Conservation (phyloP, 1,140 invertebrate genomes). For the Cydia strobilella region DNA sequence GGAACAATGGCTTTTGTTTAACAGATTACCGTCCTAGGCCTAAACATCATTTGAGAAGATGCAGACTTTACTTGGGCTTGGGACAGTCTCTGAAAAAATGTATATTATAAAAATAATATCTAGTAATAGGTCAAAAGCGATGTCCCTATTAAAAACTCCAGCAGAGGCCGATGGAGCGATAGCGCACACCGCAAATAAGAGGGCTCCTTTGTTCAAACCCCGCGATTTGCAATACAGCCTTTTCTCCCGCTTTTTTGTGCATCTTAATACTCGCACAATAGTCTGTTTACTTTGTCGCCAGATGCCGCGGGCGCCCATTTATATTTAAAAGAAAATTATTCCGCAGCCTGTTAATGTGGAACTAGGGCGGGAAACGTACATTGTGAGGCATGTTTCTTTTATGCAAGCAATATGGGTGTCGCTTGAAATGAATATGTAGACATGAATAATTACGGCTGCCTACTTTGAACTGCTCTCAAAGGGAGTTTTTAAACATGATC, state of each 20-base stretch:
- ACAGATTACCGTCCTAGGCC: no score
- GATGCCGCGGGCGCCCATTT: conserved; percentile 17
- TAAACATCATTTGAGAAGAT: no score
- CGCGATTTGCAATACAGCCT: conserved; percentile 60
- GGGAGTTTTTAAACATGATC: background rate
- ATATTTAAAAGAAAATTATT: conserved; percentile 23
- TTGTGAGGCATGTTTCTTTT: conserved; percentile 7
- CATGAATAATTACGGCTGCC: background rate
- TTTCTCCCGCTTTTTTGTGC: conserved; percentile 57
- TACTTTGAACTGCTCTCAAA: conserved; percentile 5
- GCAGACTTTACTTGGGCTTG: no score
- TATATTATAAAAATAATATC: background rate
- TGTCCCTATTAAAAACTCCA: conserved; percentile 37
- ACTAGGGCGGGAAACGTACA: conserved; percentile 13
- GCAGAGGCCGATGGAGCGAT: conserved; percentile 47
- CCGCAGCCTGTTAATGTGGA: conserved; percentile 36
- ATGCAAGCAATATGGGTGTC: conserved; percentile 5
- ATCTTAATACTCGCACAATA: conserved; percentile 64
- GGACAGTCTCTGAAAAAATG: no score
- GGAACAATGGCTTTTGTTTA: no score
- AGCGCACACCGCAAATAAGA: conserved; percentile 68
- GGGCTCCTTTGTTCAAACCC: conserved; percentile 55
- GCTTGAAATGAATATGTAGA: conserved; percentile 4
- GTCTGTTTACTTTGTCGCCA: conserved; percentile 30
- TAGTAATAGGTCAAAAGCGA: conserved; percentile 34